Percentiles rank a stretch among this genome's conserved stretches.
phyloP scores from a whole-genome alignment of 1,140 invertebrate species.

The Trypoxylus dichotomus region DNA sequence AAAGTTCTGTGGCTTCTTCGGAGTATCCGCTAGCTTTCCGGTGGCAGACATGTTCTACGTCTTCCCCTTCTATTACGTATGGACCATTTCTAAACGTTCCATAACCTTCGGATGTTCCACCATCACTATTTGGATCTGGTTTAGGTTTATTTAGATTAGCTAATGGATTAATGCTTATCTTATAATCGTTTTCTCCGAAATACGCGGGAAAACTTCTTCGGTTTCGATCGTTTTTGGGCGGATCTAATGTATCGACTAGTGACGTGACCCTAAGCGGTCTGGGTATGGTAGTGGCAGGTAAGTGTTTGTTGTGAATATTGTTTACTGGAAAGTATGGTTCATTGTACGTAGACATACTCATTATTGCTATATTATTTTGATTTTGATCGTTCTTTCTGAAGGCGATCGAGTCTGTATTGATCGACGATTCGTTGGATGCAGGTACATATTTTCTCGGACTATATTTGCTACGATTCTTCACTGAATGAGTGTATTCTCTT shows the following conservation, averaged over 20 bases:
- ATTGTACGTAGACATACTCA: conserved; percentile 31
- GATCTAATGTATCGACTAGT: conserved; percentile 42
- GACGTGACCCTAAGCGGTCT: conserved; percentile 39
- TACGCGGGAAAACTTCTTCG: conserved; percentile 34
- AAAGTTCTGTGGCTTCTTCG: conserved; percentile 49
- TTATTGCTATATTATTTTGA: conserved; percentile 35
- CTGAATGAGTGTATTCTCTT: conserved; percentile 62
- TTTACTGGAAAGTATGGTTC: conserved; percentile 29
- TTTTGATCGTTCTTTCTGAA: conserved; percentile 34
- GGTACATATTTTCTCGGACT: background rate
- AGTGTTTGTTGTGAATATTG: conserved; percentile 7
- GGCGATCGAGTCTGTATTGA: conserved; percentile 1
- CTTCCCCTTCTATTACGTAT: conserved; percentile 46
- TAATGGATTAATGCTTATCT: conserved; percentile 42
- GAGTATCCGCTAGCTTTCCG: conserved; percentile 41
- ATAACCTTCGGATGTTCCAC: conserved; percentile 46
- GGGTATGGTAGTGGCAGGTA: background rate
- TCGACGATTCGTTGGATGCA: background rate
- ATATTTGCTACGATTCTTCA: conserved; percentile 51
- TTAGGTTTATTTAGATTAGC: conserved; percentile 29
- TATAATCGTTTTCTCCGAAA: conserved; percentile 26
- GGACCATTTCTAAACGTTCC: conserved; percentile 50
- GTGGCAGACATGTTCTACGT: conserved; percentile 49
- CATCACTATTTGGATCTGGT: conserved; percentile 33
- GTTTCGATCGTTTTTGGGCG: conserved; percentile 30